Percentiles rank a stretch among this genome's conserved stretches.
These are phyloP conservation scores for Percopsis transmontana DNA, from an alignment of 2,113 vertebrate species.

Conservation along the genomic window DNA sequence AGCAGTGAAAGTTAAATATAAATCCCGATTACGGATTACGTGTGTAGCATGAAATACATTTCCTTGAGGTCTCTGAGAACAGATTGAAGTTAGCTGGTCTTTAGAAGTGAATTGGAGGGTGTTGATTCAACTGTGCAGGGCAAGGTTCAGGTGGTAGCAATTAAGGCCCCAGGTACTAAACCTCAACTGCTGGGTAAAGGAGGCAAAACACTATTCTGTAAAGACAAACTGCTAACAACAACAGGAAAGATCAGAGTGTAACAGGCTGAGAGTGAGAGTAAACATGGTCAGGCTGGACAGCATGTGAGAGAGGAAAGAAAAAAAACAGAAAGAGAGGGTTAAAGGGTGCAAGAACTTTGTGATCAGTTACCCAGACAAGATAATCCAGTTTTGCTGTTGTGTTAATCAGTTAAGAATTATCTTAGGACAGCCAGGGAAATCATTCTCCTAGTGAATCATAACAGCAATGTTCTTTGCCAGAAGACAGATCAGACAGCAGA, in stretches of 20 bases:
- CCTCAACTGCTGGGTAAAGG: background rate
- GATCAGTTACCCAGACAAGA: constrained; percentile 17
- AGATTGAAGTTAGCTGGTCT: constrained; percentile 1
- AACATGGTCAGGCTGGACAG: background rate
- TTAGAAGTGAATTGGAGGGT: constrained; percentile 4
- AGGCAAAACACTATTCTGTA: background rate
- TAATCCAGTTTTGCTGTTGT: background rate
- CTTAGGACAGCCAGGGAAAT: background rate
- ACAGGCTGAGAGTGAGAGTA: background rate
- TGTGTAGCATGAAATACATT: background rate
- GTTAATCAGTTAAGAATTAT: constrained; percentile 16
- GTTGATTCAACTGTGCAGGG: constrained; percentile 7
- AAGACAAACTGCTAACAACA: background rate
- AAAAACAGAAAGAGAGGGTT: background rate
- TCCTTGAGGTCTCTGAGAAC: constrained; percentile 2
- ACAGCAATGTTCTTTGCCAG: background rate
- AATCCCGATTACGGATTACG: constrained; percentile 5
- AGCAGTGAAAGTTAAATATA: background rate
- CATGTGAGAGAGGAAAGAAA: background rate
- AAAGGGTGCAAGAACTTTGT: background rate
- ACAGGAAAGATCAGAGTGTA: constrained; percentile 5
- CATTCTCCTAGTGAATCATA: background rate
- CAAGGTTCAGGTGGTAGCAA: constrained; percentile 42
- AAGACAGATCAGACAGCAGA: background rate
- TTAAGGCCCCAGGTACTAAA: constrained; percentile 21